Percentiles rank a stretch among this genome's conserved stretches.
Evolutionary conservation across 1,140 invertebrate species (phyloP).

Genomic region (Drosophila sproati): DNA sequence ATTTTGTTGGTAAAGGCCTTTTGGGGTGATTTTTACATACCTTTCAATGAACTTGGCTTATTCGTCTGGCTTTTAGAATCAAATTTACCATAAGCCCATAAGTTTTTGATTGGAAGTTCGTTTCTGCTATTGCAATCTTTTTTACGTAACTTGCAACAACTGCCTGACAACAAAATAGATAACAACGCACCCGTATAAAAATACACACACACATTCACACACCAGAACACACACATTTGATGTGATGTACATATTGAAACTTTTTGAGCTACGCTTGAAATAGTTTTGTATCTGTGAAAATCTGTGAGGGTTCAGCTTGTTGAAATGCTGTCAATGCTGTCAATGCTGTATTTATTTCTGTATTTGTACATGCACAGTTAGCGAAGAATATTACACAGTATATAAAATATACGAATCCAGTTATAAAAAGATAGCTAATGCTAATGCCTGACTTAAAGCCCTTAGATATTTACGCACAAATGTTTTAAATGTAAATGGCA

Average conservation of each 20-base stretch:
- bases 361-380: constrained; percentile 21
- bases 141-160: constrained; percentile 45
- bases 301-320: constrained; percentile 45
- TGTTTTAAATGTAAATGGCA: constrained; percentile 72
- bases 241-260: constrained; percentile 74
- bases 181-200: constrained; percentile 45
- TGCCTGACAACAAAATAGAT: constrained; percentile 41
- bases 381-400: constrained; percentile 9
- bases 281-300: constrained; percentile 55
- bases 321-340: constrained; percentile 11
- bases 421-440: constrained; percentile 37
- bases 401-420: constrained; percentile 34
- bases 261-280: constrained; percentile 72
- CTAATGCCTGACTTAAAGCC: constrained; percentile 46
- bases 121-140: constrained; percentile 47
- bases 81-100: constrained; percentile 65
- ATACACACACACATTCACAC: constrained; percentile 24
- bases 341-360: constrained; percentile 64
- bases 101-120: constrained; percentile 46
- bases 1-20: constrained; percentile 58
- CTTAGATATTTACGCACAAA: constrained; percentile 68
- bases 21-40: constrained; percentile 36
- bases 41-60: constrained; percentile 55
- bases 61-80: constrained; percentile 55
- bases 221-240: constrained; percentile 16